phyloP scores from a whole-genome alignment of 2,113 vertebrate species.

The Meriones unguiculatus region DNA sequence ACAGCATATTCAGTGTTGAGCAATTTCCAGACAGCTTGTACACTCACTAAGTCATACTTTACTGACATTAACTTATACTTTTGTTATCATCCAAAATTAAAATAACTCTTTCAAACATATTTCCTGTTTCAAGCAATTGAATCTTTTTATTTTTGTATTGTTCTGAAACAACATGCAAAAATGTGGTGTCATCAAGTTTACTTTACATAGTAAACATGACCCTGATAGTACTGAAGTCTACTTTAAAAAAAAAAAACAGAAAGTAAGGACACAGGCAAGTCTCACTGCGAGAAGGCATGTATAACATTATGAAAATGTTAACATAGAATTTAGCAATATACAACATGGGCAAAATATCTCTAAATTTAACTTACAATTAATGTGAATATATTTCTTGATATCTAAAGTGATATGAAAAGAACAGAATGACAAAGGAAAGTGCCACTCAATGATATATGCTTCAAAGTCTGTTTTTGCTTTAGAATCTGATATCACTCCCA shows the following conservation, averaged over 20 bases:
- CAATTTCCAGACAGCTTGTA: neutral
- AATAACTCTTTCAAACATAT: neutral
- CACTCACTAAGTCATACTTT: neutral
- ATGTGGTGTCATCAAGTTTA: conserved; percentile 8
- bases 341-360: too few species aligned
- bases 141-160: conserved; percentile 22
- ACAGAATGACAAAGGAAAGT: neutral
- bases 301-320: neutral
- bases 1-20: neutral
- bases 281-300: neutral
- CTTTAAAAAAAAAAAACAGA: neutral
- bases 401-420: neutral
- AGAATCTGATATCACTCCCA: neutral
- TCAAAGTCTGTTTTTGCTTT: neutral
- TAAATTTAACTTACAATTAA: neutral
- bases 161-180: neutral
- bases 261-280: neutral
- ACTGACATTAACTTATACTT: neutral
- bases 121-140: neutral
- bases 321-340: neutral
- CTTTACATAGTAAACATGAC: conserved; percentile 34
- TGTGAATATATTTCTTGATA: neutral
- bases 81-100: neutral
- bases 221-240: neutral
- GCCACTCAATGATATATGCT: neutral